Evolutionary conservation across 2,888 invertebrate species (phyloP), one percentile per base, ranked within the genome.

Genomic region (Lochmaea crataegi): DNA sequence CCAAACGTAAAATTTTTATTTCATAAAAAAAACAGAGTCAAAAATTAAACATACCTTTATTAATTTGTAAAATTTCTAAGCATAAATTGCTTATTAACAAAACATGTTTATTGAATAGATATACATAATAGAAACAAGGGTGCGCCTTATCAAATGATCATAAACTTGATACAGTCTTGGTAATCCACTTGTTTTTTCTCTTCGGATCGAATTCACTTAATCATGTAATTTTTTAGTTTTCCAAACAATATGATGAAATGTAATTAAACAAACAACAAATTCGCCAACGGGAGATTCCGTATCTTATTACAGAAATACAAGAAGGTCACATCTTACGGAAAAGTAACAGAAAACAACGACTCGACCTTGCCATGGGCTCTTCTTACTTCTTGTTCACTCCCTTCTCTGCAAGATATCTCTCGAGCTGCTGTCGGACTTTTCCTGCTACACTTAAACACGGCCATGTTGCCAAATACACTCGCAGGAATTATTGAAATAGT

Each of bases 331-430:
- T 64, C 70, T 70, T 38, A 65, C 70, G 70, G 70, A 70, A 77
- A 77, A 77, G 77, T 77, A 75, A 73, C 74, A 72, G 73, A 77
- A 76, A 77, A 70, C 70, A 70, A 70, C 64, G 45, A 45, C 57
- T 65, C 71, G 77, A 77, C 77, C 77, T 77, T 77, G 77, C 77
- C 77, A 70, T 68, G 71, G 76, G 77, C 77, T 74, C 69, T 74
- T 77, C 76, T 73, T 67, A 53, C 72, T 71, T 71, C 67, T 64
- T 65, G 64, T 41, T 42, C 18, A 41, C 61, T 63, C 61, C 61
- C 61, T 63, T 41, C 61, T 42, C 61, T 42, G 26, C 32, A 32
- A 58, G 22, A 58, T 26, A 32, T 22, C 61, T 63, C 51, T 63
- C 68, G 63, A 57, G 70, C 70, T 57, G 64, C 45, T 57, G 6